A percentile compares a stretch with the other conserved stretches of the same genome.
Conservation (phyloP, 1,140 invertebrate species). For the Nixonia krombeini region DNA sequence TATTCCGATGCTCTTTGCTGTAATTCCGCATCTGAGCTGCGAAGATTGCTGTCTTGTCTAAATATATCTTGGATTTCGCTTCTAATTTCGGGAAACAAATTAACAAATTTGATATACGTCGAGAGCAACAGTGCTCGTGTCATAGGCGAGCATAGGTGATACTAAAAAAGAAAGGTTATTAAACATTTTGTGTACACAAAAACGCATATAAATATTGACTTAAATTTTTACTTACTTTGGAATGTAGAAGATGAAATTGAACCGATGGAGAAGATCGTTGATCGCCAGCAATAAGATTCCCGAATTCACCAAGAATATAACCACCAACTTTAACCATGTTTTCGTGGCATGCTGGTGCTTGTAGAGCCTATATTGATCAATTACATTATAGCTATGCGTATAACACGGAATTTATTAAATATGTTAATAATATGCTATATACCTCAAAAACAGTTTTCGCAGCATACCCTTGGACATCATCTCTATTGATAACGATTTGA, state of each 20-base stretch:
- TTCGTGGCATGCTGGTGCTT: slow-evolving; percentile 99
- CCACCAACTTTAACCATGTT: slow-evolving; percentile 99
- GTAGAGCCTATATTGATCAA: slow-evolving; percentile 92
- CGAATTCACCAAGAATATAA: slow-evolving; percentile 99
- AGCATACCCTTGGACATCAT: slow-evolving; percentile 99
- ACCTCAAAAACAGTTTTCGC: slow-evolving; percentile 99
- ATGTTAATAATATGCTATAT: too few species aligned
- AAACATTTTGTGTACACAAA: background rate
- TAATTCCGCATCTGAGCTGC: slow-evolving; percentile 97
- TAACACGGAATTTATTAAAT: too few species aligned
- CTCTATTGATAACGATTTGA: slow-evolving; percentile 99
- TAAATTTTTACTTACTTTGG: slow-evolving; percentile 78
- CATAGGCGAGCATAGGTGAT: slow-evolving; percentile 97
- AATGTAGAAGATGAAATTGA: slow-evolving; percentile 97
- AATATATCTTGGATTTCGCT: slow-evolving; percentile 97
- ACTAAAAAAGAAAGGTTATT: slow-evolving; percentile 71
- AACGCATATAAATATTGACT: background rate
- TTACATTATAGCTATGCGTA: too few species aligned
- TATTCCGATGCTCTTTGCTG: slow-evolving; percentile 99
- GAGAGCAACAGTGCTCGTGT: slow-evolving; percentile 96
- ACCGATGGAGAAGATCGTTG: slow-evolving; percentile 95
- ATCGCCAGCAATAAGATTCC: slow-evolving; percentile 99
- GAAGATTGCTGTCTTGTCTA: slow-evolving; percentile 94
- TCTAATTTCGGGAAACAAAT: slow-evolving; percentile 99
- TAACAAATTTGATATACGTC: slow-evolving; percentile 99